Evolutionary conservation across 2,888 invertebrate genomes (phyloP).

Genomic region (Scaptomyza caliginosa): DNA sequence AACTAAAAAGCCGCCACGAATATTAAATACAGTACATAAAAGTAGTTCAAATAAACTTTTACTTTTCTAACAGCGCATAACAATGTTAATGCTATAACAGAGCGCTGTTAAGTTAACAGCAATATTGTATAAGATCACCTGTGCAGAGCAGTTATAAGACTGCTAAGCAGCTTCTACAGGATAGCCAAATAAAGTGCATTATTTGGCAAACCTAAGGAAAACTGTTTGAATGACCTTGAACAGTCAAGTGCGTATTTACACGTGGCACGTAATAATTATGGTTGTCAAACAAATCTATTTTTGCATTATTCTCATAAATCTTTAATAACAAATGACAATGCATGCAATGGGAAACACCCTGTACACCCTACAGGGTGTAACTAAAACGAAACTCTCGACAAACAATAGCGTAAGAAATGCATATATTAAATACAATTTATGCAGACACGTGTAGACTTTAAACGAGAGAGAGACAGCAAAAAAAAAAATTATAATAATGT

Average conservation of each 20-base stretch:
- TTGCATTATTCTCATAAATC: constrained; percentile 38
- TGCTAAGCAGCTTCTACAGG: too few relatives aligned
- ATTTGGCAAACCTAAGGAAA: neutral
- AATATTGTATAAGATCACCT: neutral
- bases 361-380: neutral
- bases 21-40: too few relatives aligned
- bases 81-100: too few relatives aligned
- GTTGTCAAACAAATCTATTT: constrained; percentile 16
- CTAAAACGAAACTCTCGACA: neutral
- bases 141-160: too few relatives aligned
- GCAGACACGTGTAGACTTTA: neutral
- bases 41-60: too few relatives aligned
- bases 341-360: constrained; percentile 1
- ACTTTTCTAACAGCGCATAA: too few relatives aligned
- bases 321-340: constrained; percentile 4
- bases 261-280: constrained; percentile 4
- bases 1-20: too few relatives aligned
- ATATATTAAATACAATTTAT: neutral
- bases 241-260: neutral
- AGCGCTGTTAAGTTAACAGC: neutral
- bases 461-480: neutral
- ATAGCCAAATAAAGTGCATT: too few relatives aligned
- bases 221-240: neutral
- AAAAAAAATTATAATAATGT: constrained; percentile 7
- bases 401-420: neutral